Conservation (phyloP, 2,113 vertebrate genomes). For the Phyllopteryx taeniolatus region DNA sequence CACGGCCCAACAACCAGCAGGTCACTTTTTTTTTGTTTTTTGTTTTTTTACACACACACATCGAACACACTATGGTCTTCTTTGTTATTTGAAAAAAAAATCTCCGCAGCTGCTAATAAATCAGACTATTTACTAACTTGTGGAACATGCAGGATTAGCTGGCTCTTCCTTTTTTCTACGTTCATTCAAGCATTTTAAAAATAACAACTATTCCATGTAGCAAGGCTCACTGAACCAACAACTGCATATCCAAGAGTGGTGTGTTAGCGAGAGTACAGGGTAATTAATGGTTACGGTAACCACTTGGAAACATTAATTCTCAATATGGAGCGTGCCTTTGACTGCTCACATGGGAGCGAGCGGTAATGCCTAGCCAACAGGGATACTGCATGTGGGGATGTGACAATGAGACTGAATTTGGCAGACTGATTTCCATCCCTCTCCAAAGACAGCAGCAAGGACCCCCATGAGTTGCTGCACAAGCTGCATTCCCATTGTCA, state of each 20-base stretch:
- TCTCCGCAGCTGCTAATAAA: conserved; percentile 77
- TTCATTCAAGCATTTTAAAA: conserved; percentile 64
- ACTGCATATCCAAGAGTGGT: conserved; percentile 28
- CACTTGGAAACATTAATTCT: conserved; percentile 39
- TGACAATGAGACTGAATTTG: conserved; percentile 30
- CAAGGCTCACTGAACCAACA: conserved; percentile 51
- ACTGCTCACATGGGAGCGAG: conserved; percentile 9
- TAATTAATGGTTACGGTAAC: conserved; percentile 35
- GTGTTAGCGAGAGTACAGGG: conserved; percentile 34
- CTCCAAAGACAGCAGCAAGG: conserved; percentile 48
- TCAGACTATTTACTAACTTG: conserved; percentile 67
- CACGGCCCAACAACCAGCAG: conserved; percentile 11
- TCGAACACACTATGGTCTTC: conserved; percentile 28
- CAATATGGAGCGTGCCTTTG: conserved; percentile 25
- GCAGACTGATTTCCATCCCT: conserved; percentile 46
- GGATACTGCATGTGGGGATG: conserved; percentile 8
- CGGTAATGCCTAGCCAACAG: conserved; percentile 16
- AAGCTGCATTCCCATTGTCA: conserved; percentile 40
- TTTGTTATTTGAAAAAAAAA: conserved; percentile 55
- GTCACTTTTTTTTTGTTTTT: conserved; percentile 1
- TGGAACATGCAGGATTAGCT: conserved; percentile 54
- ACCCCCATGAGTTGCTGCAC: conserved; percentile 26
- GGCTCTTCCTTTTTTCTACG: conserved; percentile 53
- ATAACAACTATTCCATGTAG: conserved; percentile 65
- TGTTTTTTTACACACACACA: not conserved